Percentiles rank a stretch among this genome's conserved stretches.
These are phyloP conservation scores for Gobius niger DNA, from an alignment of 2,113 vertebrate species.

Conservation along the genomic window DNA sequence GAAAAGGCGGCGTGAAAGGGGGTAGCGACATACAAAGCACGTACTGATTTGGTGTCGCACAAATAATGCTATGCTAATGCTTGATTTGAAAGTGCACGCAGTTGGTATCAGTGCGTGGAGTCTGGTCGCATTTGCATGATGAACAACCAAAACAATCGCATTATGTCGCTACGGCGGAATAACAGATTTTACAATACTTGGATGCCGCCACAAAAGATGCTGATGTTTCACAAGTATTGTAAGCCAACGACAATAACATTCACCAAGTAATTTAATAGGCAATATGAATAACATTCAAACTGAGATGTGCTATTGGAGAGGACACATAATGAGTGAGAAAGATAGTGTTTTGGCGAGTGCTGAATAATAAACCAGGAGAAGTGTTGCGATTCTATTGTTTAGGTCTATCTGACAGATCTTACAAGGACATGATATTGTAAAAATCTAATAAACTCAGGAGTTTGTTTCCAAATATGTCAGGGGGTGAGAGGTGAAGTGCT, in stretches of 20 bases:
- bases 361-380: conserved; percentile 53
- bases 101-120: conserved; percentile 1
- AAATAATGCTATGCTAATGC: conserved; percentile 10
- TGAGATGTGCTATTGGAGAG: conserved; percentile 39
- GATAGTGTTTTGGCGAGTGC: conserved; percentile 38
- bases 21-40: background rate
- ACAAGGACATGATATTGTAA: conserved; percentile 16
- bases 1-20: conserved; percentile 19
- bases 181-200: conserved; percentile 15
- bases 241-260: conserved; percentile 34
- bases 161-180: conserved; percentile 3
- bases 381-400: conserved; percentile 41
- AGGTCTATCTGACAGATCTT: conserved; percentile 31
- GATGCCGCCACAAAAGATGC: conserved; percentile 41
- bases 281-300: conserved; percentile 46
- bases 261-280: conserved; percentile 35
- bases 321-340: conserved; percentile 35
- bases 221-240: conserved; percentile 43
- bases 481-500: conserved; percentile 10
- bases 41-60: background rate
- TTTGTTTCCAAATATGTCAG: conserved; percentile 37
- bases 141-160: conserved; percentile 11
- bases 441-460: conserved; percentile 39
- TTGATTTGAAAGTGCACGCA: conserved; percentile 7
- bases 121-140: conserved; percentile 7